Percentiles rank a stretch among this genome's conserved stretches.
Evolutionary conservation across 2,888 invertebrate genomes (phyloP).

Genomic region (Troilus luridus): DNA sequence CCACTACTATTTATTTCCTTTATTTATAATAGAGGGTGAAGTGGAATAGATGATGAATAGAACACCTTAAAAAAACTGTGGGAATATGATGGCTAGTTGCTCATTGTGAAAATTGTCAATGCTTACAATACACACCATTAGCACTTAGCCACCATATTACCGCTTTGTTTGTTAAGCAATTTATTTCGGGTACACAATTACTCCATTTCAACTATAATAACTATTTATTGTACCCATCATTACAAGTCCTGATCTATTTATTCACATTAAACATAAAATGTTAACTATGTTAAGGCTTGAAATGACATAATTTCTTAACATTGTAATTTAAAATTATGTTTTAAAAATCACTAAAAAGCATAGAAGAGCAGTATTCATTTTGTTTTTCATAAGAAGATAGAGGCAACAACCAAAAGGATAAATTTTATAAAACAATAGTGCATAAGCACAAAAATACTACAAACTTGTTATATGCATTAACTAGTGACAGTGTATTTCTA

Average conservation of each 20-base stretch:
- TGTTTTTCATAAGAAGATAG: neutral
- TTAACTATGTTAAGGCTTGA: neutral
- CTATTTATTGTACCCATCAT: neutral
- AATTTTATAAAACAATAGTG: neutral
- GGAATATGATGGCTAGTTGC: too few species aligned
- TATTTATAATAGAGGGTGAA: neutral
- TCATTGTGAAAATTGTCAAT: too few species aligned
- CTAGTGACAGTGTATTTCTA: neutral
- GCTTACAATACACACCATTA: too few species aligned
- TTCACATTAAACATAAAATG: neutral
- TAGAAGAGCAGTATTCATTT: neutral
- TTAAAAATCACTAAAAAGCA: neutral
- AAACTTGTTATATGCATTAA: neutral
- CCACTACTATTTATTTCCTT: neutral
- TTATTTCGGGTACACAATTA: too few species aligned
- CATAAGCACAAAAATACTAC: neutral
- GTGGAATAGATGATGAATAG: too few species aligned
- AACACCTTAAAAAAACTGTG: too few species aligned
- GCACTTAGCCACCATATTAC: too few species aligned
- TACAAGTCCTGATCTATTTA: neutral
- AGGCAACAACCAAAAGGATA: neutral
- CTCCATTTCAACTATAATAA: neutral
- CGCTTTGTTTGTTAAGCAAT: too few species aligned
- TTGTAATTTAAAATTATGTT: neutral
- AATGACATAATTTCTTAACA: neutral